Percentiles rank a stretch among this genome's conserved stretches.
These are phyloP conservation scores for Dicyrtoma fusca DNA, from an alignment of 2,888 invertebrate genomes.

Conservation along the genomic window DNA sequence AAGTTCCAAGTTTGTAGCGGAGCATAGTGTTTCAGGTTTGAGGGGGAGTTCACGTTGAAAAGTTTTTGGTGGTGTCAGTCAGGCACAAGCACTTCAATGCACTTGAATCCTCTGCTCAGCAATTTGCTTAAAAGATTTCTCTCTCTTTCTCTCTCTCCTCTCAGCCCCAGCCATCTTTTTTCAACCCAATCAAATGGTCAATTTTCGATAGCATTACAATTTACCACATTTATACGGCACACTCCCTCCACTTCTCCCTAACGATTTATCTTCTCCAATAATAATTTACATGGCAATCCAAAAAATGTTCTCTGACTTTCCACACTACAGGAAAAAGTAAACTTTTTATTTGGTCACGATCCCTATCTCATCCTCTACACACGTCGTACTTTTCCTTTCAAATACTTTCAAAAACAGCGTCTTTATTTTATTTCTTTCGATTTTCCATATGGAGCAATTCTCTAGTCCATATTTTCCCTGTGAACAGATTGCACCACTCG, in stretches of 20 bases:
- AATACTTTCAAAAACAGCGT: too few relatives aligned
- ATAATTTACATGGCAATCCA: too few relatives aligned
- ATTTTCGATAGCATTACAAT: background rate
- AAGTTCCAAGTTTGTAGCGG: constrained; percentile 1
- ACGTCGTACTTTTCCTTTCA: too few relatives aligned
- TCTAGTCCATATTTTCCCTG: too few relatives aligned
- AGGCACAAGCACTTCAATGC: constrained; percentile 26
- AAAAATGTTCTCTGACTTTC: too few relatives aligned
- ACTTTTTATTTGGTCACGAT: too few relatives aligned
- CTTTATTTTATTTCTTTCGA: too few relatives aligned
- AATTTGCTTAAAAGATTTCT: constrained; percentile 32
- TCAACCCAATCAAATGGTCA: constrained; percentile 16
- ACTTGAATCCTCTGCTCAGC: constrained; percentile 27
- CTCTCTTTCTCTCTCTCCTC: constrained; percentile 1
- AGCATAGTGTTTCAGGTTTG: background rate
- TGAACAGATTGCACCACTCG: too few relatives aligned
- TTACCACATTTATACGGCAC: constrained; percentile 4
- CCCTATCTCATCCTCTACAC: too few relatives aligned
- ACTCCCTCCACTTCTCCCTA: constrained; percentile 3
- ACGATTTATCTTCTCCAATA: background rate
- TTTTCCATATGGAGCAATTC: too few relatives aligned
- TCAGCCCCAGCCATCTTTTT: constrained; percentile 2
- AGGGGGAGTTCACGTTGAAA: background rate
- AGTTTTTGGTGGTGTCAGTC: constrained; percentile 20
- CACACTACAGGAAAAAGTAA: too few relatives aligned